A percentile compares a stretch with the other conserved stretches of the same genome.
phyloP scores from a whole-genome alignment of 1,140 invertebrate genomes.

The Polypedilum pembai region DNA sequence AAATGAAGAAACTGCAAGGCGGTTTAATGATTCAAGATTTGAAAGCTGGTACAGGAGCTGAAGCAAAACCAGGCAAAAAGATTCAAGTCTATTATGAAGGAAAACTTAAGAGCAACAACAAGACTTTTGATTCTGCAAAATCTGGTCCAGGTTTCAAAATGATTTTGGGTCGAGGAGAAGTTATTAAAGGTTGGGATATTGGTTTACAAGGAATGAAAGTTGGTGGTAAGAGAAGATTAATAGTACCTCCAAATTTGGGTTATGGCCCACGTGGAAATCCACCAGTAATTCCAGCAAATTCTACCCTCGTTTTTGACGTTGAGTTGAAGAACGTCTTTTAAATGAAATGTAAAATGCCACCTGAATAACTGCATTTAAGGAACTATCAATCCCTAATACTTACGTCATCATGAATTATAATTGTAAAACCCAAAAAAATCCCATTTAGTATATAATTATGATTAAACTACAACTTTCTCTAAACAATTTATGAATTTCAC shows the following conservation, averaged over 20 bases:
- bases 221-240: constrained; percentile 80
- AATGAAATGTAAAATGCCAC: constrained; percentile 34
- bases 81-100: constrained; percentile 73
- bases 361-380: not conserved
- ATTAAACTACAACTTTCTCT: not conserved
- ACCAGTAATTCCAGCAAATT: constrained; percentile 76
- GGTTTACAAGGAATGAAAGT: constrained; percentile 85
- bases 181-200: constrained; percentile 87
- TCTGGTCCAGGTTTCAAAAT: constrained; percentile 79
- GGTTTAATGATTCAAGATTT: constrained; percentile 73
- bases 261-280: constrained; percentile 74
- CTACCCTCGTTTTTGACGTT: constrained; percentile 77
- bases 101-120: constrained; percentile 68
- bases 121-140: constrained; percentile 65
- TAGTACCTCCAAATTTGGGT: constrained; percentile 75
- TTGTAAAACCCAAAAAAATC: not conserved
- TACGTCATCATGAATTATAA: not conserved
- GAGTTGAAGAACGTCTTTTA: constrained; percentile 75
- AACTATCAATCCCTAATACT: not conserved
- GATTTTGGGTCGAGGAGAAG: constrained; percentile 71
- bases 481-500: not conserved
- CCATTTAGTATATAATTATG: not conserved
- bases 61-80: constrained; percentile 70
- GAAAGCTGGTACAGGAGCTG: constrained; percentile 62
- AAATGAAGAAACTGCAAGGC: constrained; percentile 53